These are phyloP conservation scores for Listrodromus nycthemerus DNA, from an alignment of 2,888 invertebrate genomes.

Conservation along the genomic window DNA sequence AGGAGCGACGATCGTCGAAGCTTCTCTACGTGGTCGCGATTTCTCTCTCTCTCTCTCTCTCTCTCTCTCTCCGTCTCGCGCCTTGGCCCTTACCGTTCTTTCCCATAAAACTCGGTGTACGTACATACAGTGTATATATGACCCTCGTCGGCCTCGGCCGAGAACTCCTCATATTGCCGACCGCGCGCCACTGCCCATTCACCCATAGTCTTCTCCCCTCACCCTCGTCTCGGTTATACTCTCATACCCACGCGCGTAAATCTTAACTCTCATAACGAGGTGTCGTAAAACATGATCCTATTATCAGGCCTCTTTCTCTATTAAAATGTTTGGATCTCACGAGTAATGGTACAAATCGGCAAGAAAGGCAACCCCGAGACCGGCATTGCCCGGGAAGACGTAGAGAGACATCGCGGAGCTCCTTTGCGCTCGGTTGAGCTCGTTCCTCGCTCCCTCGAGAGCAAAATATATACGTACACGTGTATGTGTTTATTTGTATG, in stretches of 20 bases:
- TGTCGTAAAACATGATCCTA: slow-evolving; percentile 84
- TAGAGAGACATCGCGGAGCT: slow-evolving; percentile 31
- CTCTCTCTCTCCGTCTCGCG: slow-evolving; percentile 20
- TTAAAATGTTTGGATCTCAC: slow-evolving; percentile 73
- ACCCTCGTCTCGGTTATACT: slow-evolving; percentile 47
- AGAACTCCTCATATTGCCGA: slow-evolving; percentile 71
- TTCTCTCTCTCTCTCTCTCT: not conserved
- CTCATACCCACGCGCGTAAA: slow-evolving; percentile 77
- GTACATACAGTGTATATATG: slow-evolving; percentile 47
- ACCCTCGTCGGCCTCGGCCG: slow-evolving; percentile 34
- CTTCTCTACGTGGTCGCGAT: slow-evolving; percentile 41
- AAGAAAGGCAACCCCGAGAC: slow-evolving; percentile 59
- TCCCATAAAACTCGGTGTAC: slow-evolving; percentile 76
- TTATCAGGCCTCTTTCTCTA: slow-evolving; percentile 78
- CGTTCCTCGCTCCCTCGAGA: slow-evolving; percentile 19
- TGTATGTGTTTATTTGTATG: slow-evolving; percentile 10
- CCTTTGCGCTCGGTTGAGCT: slow-evolving; percentile 4
- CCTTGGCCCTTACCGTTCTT: slow-evolving; percentile 73
- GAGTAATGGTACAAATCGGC: slow-evolving; percentile 70
- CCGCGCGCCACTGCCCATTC: slow-evolving; percentile 68
- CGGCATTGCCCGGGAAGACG: not conserved
- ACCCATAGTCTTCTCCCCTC: slow-evolving; percentile 58
- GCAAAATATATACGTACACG: slow-evolving; percentile 19
- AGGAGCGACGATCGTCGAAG: slow-evolving; percentile 50
- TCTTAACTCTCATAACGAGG: slow-evolving; percentile 82